phyloP scores from a whole-genome alignment of 2,113 vertebrate species.

The Myrmecobius fasciatus region DNA sequence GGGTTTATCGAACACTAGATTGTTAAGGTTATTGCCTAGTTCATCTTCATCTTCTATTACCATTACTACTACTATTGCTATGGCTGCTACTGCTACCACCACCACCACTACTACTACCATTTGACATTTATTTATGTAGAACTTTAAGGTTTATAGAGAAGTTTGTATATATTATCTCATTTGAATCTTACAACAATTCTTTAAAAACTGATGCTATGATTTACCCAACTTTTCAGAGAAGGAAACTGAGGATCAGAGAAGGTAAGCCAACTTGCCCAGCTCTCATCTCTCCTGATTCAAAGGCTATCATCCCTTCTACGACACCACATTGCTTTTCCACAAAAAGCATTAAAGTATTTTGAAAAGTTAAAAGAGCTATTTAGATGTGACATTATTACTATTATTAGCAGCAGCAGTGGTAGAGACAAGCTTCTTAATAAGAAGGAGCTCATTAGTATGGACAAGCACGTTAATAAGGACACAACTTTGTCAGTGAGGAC shows the following conservation, averaged over 20 bases:
- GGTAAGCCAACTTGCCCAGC: neutral
- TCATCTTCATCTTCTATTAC: too few species aligned
- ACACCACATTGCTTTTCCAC: neutral
- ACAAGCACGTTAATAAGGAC: neutral
- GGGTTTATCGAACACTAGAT: too few species aligned
- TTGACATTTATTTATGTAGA: neutral
- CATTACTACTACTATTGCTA: too few species aligned
- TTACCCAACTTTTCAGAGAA: neutral
- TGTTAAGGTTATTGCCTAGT: too few species aligned
- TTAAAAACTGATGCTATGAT: neutral
- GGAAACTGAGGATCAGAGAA: neutral
- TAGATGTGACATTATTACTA: neutral
- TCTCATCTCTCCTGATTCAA: neutral
- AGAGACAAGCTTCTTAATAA: neutral
- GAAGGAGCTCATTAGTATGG: slow-evolving; percentile 1
- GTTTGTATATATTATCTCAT: neutral
- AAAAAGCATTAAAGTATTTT: neutral
- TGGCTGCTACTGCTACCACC: too few species aligned
- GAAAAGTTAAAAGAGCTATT: neutral
- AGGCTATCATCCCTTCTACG: neutral
- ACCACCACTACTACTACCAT: neutral
- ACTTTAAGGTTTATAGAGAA: neutral
- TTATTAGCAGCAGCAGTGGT: neutral
- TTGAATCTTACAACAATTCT: neutral
- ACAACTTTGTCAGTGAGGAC: slow-evolving; percentile 1